phyloP scores from a whole-genome alignment of 2,888 invertebrate genomes.

The Lasioglossum oenotherae region DNA sequence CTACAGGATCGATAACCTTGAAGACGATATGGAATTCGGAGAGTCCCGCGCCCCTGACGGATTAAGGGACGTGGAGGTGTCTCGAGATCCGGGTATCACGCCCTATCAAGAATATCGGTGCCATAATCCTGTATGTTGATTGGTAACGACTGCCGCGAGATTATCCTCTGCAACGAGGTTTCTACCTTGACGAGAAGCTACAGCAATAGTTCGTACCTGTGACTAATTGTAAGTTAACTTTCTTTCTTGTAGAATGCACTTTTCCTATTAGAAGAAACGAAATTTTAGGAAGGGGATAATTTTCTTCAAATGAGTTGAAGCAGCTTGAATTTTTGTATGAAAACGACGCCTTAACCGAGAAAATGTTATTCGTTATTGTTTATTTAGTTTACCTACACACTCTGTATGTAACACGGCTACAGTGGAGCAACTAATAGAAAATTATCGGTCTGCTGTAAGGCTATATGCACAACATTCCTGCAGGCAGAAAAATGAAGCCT shows the following conservation, averaged over 20 bases:
- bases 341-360: background rate
- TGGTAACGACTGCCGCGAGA: background rate
- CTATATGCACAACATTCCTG: background rate
- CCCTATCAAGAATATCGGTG: background rate
- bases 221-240: background rate
- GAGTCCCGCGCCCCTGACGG: conserved; percentile 34
- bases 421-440: background rate
- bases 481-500: background rate
- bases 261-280: background rate
- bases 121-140: background rate
- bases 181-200: background rate
- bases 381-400: background rate
- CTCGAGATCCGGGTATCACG: conserved; percentile 16
- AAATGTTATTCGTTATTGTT: background rate
- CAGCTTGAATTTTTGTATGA: background rate
- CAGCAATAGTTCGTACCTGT: background rate
- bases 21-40: conserved; percentile 50
- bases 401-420: background rate
- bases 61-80: conserved; percentile 30
- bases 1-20: conserved; percentile 71
- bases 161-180: background rate
- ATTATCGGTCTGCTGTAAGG: background rate
- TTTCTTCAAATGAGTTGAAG: background rate
- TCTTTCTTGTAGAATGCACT: background rate
- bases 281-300: background rate